These are phyloP conservation scores for Saxicola maurus DNA, from an alignment of 2,797 vertebrate genomes.

Conservation along the genomic window DNA sequence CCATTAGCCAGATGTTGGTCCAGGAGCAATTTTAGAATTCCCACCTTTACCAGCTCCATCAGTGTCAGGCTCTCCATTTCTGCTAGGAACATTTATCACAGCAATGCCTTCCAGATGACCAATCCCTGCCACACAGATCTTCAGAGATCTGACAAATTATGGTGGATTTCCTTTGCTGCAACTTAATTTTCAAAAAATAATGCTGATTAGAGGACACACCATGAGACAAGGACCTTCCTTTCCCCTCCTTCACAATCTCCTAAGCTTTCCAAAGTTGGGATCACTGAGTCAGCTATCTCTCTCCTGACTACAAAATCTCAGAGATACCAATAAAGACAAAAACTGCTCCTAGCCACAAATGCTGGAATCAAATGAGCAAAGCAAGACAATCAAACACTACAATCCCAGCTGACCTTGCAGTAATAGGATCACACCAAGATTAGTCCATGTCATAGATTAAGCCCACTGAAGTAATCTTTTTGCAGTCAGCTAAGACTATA, in stretches of 20 bases:
- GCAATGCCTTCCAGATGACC: background rate
- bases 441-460: conserved; percentile 50
- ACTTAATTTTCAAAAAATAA: background rate
- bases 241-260: background rate
- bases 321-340: background rate
- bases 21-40: background rate
- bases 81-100: background rate
- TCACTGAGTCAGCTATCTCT: background rate
- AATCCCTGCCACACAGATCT: background rate
- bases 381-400: background rate
- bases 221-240: fast-evolving
- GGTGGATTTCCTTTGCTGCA: background rate
- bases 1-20: background rate
- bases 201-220: background rate
- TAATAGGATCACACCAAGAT: conserved; percentile 62
- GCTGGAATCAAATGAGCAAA: background rate
- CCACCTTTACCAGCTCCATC: background rate
- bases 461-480: conserved; percentile 37
- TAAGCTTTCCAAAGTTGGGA: background rate
- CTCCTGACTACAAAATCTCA: background rate
- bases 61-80: background rate
- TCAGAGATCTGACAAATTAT: background rate
- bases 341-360: background rate
- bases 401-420: conserved; percentile 29
- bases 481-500: background rate